These are phyloP conservation scores for Dromaius novaehollandiae DNA, from an alignment of 2,113 vertebrate genomes.

Conservation along the genomic window DNA sequence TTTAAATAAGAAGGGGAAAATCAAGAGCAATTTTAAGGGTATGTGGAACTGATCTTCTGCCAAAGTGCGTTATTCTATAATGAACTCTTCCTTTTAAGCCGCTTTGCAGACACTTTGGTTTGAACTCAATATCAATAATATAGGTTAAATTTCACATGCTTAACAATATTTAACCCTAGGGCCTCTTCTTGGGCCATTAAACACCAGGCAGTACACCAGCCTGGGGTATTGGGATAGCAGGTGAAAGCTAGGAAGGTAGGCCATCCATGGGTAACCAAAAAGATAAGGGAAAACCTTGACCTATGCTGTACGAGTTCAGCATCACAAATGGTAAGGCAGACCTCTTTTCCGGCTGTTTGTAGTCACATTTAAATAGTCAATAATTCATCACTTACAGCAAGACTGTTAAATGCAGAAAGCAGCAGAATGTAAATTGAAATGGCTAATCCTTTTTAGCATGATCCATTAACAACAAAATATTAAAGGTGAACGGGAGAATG, in stretches of 20 bases:
- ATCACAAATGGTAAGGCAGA: background rate
- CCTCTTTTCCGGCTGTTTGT: constrained; percentile 38
- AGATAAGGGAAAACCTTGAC: background rate
- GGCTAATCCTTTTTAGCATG: constrained; percentile 65
- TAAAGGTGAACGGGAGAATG: constrained; percentile 38
- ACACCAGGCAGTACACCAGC: background rate
- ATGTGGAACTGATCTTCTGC: constrained; percentile 36
- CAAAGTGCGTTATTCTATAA: constrained; percentile 47
- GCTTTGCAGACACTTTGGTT: constrained; percentile 67
- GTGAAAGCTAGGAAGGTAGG: background rate
- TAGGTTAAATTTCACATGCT: constrained; percentile 65
- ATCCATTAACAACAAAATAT: constrained; percentile 69
- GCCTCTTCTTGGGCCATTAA: constrained; percentile 28
- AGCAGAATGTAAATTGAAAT: constrained; percentile 66
- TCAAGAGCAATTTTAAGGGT: constrained; percentile 43
- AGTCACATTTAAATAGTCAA: constrained; percentile 64
- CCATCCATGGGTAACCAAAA: background rate
- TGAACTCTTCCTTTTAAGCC: constrained; percentile 63
- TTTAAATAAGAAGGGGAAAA: constrained; percentile 62
- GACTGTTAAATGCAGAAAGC: constrained; percentile 64
- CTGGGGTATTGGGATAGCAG: background rate
- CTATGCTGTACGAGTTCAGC: background rate
- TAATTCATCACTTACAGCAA: constrained; percentile 53
- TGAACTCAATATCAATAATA: constrained; percentile 68
- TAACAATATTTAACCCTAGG: constrained; percentile 71